Percentiles rank a stretch among this genome's conserved stretches.
Conservation (phyloP, 2,113 vertebrate species). For the Puntigrus tetrazona region DNA sequence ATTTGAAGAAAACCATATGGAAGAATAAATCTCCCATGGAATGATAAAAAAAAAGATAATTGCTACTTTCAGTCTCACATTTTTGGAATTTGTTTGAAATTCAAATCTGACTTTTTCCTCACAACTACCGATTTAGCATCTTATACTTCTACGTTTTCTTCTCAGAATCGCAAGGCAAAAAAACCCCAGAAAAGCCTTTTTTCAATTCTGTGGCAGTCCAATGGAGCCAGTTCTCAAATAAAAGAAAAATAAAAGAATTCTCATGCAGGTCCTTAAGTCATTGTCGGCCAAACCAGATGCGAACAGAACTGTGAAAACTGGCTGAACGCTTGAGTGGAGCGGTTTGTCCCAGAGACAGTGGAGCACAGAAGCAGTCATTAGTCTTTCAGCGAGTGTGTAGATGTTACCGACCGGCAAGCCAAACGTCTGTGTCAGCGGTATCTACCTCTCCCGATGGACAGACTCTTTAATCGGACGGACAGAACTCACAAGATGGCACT, state of each 20-base stretch:
- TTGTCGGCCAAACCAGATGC: not conserved
- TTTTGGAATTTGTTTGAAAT: no score
- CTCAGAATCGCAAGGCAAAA: no score
- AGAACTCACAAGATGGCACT: not conserved
- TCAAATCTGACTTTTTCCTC: no score
- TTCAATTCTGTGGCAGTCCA: not conserved
- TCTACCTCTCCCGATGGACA: not conserved
- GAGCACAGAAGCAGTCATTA: slow-evolving; percentile 32
- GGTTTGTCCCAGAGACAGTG: slow-evolving; percentile 27
- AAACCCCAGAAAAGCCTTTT: no score
- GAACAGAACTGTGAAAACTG: not conserved
- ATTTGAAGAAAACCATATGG: not conserved
- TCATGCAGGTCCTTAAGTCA: not conserved
- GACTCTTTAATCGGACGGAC: not conserved
- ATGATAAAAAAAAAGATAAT: no score
- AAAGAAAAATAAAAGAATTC: not conserved
- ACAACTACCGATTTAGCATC: no score
- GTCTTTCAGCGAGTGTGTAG: slow-evolving; percentile 31
- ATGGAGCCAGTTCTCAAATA: not conserved
- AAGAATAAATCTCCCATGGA: no score
- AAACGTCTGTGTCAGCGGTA: slow-evolving; percentile 32
- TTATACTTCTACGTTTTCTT: no score
- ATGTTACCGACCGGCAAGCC: not conserved
- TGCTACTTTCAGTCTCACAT: no score
- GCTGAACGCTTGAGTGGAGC: not conserved